Percentiles rank a stretch among this genome's conserved stretches.
These are phyloP conservation scores for Tridacna crocea DNA, from an alignment of 2,888 invertebrate species.

Conservation along the genomic window DNA sequence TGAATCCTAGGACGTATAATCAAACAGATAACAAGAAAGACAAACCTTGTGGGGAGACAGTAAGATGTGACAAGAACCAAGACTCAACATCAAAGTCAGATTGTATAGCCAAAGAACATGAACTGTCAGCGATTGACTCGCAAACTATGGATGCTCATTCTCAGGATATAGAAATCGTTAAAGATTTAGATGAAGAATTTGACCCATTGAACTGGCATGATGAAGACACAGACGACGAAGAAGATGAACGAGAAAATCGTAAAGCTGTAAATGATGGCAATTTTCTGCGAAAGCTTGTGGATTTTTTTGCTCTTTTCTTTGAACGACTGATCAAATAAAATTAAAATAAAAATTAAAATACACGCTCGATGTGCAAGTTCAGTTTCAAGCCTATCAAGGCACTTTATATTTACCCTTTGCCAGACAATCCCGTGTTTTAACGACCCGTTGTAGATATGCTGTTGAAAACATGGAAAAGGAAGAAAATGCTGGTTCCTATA, in stretches of 20 bases:
- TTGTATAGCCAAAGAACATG: background rate
- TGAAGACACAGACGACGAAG: conserved; percentile 2
- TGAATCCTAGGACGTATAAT: background rate
- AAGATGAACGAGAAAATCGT: background rate
- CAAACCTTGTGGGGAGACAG: background rate
- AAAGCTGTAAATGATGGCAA: background rate
- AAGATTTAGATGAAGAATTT: background rate
- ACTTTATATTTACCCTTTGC: too few species aligned
- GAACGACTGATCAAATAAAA: conserved; percentile 2
- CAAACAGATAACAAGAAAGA: background rate
- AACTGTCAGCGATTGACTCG: background rate
- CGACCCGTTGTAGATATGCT: too few species aligned
- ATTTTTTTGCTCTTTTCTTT: conserved; percentile 17
- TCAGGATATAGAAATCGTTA: background rate
- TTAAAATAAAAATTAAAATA: too few species aligned
- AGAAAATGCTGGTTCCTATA: too few species aligned
- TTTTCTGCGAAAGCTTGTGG: conserved; percentile 6
- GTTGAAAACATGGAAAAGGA: too few species aligned
- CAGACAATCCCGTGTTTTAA: too few species aligned
- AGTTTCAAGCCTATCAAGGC: too few species aligned
- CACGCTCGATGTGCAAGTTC: too few species aligned
- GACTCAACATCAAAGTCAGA: background rate
- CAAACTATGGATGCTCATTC: background rate
- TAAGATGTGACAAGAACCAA: background rate
- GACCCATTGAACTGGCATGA: background rate